Conservation (phyloP, 2,888 invertebrate species). For the Carcina quercana region DNA sequence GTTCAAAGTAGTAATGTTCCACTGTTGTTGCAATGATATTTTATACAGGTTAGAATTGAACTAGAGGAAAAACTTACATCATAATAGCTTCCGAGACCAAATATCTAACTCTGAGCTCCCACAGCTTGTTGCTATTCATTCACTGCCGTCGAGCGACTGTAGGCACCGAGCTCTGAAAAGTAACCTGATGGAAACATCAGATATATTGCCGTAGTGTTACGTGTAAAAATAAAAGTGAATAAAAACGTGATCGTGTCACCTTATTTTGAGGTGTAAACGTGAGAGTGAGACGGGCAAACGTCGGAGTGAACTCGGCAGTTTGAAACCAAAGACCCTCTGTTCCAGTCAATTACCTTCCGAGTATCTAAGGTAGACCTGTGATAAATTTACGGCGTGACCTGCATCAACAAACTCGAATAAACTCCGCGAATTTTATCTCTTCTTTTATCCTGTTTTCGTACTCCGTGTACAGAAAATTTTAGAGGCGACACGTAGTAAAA, state of each 20-base stretch:
- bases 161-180: no score
- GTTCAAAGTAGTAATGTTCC: no score
- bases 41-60: no score
- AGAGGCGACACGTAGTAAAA: conserved; percentile 56
- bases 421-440: conserved; percentile 44
- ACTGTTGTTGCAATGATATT: no score
- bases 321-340: conserved; percentile 35
- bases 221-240: not conserved
- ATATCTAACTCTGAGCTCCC: no score
- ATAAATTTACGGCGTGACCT: conserved; percentile 57
- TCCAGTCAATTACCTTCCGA: conserved; percentile 46
- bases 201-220: not conserved
- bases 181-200: no score
- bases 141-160: no score
- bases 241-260: not conserved
- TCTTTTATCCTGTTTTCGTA: conserved; percentile 45
- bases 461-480: conserved; percentile 40
- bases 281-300: not conserved
- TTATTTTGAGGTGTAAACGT: conserved; percentile 1
- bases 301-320: conserved; percentile 21
- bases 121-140: no score
- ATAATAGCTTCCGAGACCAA: no score
- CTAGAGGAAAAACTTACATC: no score
- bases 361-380: conserved; percentile 49
- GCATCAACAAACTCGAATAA: conserved; percentile 49